phyloP scores from a whole-genome alignment of 2,888 invertebrate species.

The Hedya salicella region DNA sequence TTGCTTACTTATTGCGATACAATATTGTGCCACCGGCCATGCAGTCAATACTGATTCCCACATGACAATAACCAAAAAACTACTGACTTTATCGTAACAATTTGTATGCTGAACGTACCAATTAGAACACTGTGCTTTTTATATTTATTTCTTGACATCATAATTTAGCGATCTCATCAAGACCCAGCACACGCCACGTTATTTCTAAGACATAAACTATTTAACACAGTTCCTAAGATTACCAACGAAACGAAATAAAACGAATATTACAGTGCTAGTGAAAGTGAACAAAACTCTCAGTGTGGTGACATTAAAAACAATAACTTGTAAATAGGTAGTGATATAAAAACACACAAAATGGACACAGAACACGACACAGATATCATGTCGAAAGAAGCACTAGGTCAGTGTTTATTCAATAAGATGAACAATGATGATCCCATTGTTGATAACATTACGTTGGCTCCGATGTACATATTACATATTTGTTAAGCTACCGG shows the following conservation, averaged over 20 bases:
- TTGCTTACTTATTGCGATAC: too few relatives aligned
- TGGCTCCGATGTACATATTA: slow-evolving; percentile 37
- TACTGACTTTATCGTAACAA: too few relatives aligned
- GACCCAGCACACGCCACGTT: not conserved
- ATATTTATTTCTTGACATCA: not conserved
- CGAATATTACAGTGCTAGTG: slow-evolving; percentile 40
- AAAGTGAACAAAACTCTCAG: slow-evolving; percentile 51
- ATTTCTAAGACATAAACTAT: too few relatives aligned
- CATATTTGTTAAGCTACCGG: slow-evolving; percentile 3
- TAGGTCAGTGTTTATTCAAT: slow-evolving; percentile 72
- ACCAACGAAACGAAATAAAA: slow-evolving; percentile 36
- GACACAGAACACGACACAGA: slow-evolving; percentile 69
- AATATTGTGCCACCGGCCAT: too few relatives aligned
- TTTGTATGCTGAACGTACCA: too few relatives aligned
- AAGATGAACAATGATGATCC: slow-evolving; percentile 51
- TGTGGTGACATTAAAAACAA: slow-evolving; percentile 45
- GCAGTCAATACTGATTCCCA: too few relatives aligned
- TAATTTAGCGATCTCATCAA: slow-evolving; percentile 13
- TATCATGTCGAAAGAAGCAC: slow-evolving; percentile 73
- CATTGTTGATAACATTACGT: slow-evolving; percentile 32
- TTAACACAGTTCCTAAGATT: slow-evolving; percentile 8
- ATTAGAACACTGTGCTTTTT: too few relatives aligned
- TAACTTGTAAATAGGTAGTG: slow-evolving; percentile 49
- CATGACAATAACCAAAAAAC: too few relatives aligned
- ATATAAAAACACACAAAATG: slow-evolving; percentile 64